A percentile compares a stretch with the other conserved stretches of the same genome.
These are phyloP conservation scores for Oegoconia quadripuncta DNA, from an alignment of 2,888 invertebrate genomes.

Conservation along the genomic window DNA sequence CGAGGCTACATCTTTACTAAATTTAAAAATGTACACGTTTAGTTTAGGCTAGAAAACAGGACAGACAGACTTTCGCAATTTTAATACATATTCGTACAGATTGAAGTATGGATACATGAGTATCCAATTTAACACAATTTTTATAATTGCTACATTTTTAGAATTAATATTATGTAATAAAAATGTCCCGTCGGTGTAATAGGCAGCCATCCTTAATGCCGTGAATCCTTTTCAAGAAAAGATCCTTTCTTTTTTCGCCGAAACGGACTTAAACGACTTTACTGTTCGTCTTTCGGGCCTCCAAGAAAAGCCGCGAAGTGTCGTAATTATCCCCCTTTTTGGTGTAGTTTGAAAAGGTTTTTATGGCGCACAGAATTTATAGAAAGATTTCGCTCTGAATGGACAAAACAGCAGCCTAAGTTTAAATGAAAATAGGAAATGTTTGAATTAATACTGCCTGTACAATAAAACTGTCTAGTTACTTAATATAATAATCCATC, in stretches of 20 bases:
- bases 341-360: slow-evolving; percentile 26
- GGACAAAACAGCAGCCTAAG: not conserved
- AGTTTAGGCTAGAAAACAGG: too few relatives aligned
- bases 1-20: too few relatives aligned
- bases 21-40: too few relatives aligned
- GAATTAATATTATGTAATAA: not conserved
- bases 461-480: too few relatives aligned
- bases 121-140: too few relatives aligned
- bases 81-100: too few relatives aligned
- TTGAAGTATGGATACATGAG: too few relatives aligned
- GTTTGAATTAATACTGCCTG: too few relatives aligned
- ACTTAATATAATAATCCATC: too few relatives aligned
- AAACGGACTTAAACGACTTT: slow-evolving; percentile 74
- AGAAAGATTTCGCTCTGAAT: not conserved
- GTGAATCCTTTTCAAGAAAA: slow-evolving; percentile 68
- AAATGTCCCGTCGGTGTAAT: slow-evolving; percentile 42
- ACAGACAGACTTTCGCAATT: too few relatives aligned
- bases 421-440: too few relatives aligned
- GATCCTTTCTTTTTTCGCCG: slow-evolving; percentile 65
- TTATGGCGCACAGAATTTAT: slow-evolving; percentile 5
- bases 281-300: slow-evolving; percentile 68
- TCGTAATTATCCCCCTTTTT: slow-evolving; percentile 64
- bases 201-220: slow-evolving; percentile 45
- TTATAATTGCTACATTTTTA: too few relatives aligned
- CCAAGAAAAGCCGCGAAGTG: slow-evolving; percentile 69